phyloP scores from a whole-genome alignment of 1,140 invertebrate species.

The Pentalonia nigronervosa region DNA sequence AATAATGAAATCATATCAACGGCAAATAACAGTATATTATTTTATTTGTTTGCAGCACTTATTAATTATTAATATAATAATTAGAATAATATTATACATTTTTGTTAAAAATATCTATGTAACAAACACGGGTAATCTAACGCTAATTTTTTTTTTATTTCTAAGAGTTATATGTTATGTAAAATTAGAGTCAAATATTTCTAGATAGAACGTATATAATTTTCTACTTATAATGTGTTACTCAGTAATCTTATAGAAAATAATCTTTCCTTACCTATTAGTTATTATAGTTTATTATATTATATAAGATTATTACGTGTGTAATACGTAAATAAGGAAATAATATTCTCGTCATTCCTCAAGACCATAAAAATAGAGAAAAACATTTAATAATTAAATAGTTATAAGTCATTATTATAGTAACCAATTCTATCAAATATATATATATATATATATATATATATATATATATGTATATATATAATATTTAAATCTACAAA shows the following conservation, averaged over 20 bases:
- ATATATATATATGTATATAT: no score
- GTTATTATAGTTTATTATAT: neutral
- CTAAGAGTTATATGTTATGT: neutral
- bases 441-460: no score
- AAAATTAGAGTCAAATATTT: neutral
- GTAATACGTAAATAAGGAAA: neutral
- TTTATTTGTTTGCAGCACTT: neutral
- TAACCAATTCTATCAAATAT: no score
- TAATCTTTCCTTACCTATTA: neutral
- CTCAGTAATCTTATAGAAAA: neutral
- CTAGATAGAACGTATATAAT: neutral
- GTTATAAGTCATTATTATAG: no score
- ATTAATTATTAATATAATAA: neutral
- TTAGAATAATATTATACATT: neutral
- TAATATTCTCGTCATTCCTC: no score
- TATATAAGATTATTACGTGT: neutral
- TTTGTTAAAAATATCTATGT: neutral
- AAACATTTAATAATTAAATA: no score
- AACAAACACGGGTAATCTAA: neutral
- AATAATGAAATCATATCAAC: neutral
- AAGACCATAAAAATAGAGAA: no score
- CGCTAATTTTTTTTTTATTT: no score
- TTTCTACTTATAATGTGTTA: neutral
- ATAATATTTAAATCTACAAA: no score
- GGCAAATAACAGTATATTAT: neutral